Evolutionary conservation across 2,113 vertebrate species (phyloP), one percentile per base, ranked within the genome.

Genomic region (Poeciliopsis retropinna): DNA sequence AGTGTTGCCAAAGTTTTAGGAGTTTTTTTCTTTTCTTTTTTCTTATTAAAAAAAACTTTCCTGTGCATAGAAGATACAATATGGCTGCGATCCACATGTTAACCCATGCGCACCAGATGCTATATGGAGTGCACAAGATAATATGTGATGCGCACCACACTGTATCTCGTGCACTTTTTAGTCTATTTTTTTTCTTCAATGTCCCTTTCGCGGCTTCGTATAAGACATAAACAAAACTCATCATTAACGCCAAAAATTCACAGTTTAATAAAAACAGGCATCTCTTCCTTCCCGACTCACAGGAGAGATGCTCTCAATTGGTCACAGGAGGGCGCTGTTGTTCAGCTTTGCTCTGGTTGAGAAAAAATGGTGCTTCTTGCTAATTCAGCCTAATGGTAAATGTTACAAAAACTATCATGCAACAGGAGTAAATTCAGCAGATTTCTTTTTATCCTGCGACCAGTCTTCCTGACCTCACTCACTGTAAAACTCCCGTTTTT

Each of bases 1-100:
- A 82, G 69, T 77, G 77, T 92, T 94, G 94, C 94, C 93, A 94
- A 94, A 94, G 91, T 89, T 88, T 90, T 74, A 79, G 0, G 73
- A 72, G 10, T 0, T 37, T 37, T 57, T 75, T n/a, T 72, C 67
- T 84, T 73, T 90, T 86, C 89, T 85, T 57, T 57, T 57, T 25
- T 37, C 10, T 37, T 37, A 37, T 41, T 41, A 15, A 41, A 57
- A 54, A 57, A 57, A 44, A 5, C 34, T 37, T 37, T 37, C 34
- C 10, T 37, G 34, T 37, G 34, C 34, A 37, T 37, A 37, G 34
- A 37, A 11, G 34, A 37, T 37, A 37, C 34, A 37, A 37, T 37
- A 37, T 37, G 34, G 34, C 7, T 37, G 34, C 10, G 10, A 37
- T 11, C 34, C 34, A 37, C 34, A 37, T 37, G 10, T 37, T 37